Evolutionary conservation across 2,888 invertebrate species (phyloP).

Genomic region (Meganola albula): DNA sequence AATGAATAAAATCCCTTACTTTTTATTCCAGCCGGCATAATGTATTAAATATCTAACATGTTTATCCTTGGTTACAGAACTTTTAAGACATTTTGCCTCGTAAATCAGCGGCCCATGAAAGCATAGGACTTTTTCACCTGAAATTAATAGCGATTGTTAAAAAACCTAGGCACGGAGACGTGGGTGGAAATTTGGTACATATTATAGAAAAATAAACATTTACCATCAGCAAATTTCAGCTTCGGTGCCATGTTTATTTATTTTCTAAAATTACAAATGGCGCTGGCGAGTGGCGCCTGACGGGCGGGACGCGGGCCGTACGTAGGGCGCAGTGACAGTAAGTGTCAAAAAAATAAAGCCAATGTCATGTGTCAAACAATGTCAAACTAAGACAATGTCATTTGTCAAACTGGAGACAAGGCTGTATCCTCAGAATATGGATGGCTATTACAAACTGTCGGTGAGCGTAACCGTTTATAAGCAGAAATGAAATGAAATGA

Average conservation of each 20-base stretch:
- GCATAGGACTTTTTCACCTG: constrained; percentile 94
- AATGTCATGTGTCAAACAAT: too few relatives aligned
- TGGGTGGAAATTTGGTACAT: background rate
- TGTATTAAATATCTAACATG: constrained; percentile 94
- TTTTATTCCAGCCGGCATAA: constrained; percentile 99
- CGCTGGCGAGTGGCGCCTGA: too few relatives aligned
- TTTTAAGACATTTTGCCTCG: constrained; percentile 96
- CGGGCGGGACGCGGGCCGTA: too few relatives aligned
- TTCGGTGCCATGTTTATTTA: constrained; percentile 75
- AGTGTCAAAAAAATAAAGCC: too few relatives aligned
- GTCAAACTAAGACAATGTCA: too few relatives aligned
- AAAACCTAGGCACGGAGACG: background rate
- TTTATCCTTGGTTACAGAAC: constrained; percentile 89
- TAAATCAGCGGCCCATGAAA: constrained; percentile 97
- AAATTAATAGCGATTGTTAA: constrained; percentile 30
- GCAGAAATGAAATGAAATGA: too few relatives aligned
- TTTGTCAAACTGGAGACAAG: too few relatives aligned
- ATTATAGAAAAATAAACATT: background rate
- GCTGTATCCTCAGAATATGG: too few relatives aligned
- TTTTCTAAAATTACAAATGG: constrained; percentile 15
- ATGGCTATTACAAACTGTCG: too few relatives aligned
- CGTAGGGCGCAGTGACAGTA: too few relatives aligned
- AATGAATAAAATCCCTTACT: constrained; percentile 77
- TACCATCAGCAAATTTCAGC: constrained; percentile 86
- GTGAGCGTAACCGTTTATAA: too few relatives aligned